Base-by-base conservation (phyloP, 2,797 vertebrate species). In the Caiman crocodilus region DNA sequence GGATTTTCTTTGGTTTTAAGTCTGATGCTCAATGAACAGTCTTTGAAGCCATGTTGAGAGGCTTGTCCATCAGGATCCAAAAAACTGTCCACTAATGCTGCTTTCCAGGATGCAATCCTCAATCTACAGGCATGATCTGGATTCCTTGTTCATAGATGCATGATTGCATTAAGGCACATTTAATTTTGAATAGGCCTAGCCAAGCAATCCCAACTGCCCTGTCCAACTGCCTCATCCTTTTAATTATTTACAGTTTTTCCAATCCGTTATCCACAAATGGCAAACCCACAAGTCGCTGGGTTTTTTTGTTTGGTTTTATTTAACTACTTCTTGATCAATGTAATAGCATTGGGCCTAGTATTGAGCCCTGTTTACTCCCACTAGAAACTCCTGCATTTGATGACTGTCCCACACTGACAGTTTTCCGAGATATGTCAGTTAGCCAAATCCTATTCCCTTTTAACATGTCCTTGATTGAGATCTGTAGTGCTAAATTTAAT, bases 281-380 rank as follows among this genome's bases (percentile, higher is more conserved):
- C 76, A 50, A 50, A 50, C 42, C 42, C 42, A 50, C 42, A 50
- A 50, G 42, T 50, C 9, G 42, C 42, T 50, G 42, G 42, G 42
- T 50, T 50, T 50, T 50, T 50, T 50, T 50, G 56, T 94, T 83
- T 92, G 50, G 28, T 92, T 64, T 88, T 64, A 57, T 77, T 89
- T 92, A 84, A 2, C 88, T 94, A 88, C 79, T 91, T 92, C 26
- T 50, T 83, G 83, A 90, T 16, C 76, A 94, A 30, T 71, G 58
- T 61, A 86, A 92, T 90, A 90, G 74, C 55, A 74, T 76, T 64
- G 69, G 78, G 81, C 55, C 91, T 94, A 92, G 92, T 96, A 86
- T 69, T n/a, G 32, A 64, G 78, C 64, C 91, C 60, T 65, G 61
- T 74, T 65, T 78, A 92, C 35, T 28, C 28, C 92, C 65, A 32